A percentile compares a stretch with the other conserved stretches of the same genome.
phyloP scores from a whole-genome alignment of 2,888 invertebrate species.

The Salpingus planirostris region DNA sequence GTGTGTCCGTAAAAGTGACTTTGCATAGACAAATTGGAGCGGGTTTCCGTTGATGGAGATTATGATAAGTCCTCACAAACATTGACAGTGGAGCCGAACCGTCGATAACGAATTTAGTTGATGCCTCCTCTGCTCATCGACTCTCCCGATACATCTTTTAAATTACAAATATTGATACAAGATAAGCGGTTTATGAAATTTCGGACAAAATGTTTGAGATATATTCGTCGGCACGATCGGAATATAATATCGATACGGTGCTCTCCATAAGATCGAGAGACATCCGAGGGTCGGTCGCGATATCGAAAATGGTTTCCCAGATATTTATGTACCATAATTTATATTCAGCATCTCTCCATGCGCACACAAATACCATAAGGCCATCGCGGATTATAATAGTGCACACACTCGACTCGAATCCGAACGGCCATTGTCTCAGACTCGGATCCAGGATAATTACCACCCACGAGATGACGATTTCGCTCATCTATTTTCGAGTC shows the following conservation, averaged over 20 bases:
- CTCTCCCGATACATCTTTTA: slow-evolving; percentile 35
- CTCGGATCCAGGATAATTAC: too few species aligned
- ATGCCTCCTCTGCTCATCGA: slow-evolving; percentile 18
- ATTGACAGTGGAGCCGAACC: too few species aligned
- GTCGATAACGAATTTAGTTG: slow-evolving; percentile 17
- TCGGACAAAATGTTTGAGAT: slow-evolving; percentile 41
- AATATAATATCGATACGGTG: slow-evolving; percentile 29
- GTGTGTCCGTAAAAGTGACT: too few species aligned
- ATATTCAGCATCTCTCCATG: slow-evolving; percentile 38
- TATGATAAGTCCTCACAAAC: slow-evolving; percentile 19
- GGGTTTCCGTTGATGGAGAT: too few species aligned
- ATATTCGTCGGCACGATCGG: slow-evolving; percentile 38
- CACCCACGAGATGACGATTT: too few species aligned
- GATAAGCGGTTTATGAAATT: slow-evolving; percentile 43
- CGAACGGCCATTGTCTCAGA: too few species aligned
- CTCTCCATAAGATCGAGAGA: slow-evolving; percentile 1
- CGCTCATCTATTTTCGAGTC: too few species aligned
- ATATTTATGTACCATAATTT: slow-evolving; percentile 38
- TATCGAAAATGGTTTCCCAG: slow-evolving; percentile 21
- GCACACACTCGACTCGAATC: too few species aligned
- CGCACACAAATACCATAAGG: too few species aligned
- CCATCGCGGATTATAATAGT: too few species aligned
- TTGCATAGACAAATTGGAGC: too few species aligned
- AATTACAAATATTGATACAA: slow-evolving; percentile 44
- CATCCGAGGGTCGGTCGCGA: slow-evolving; percentile 13